These are phyloP conservation scores for Choristoneura rosaceana DNA, from an alignment of 2,888 invertebrate species.

Conservation along the genomic window DNA sequence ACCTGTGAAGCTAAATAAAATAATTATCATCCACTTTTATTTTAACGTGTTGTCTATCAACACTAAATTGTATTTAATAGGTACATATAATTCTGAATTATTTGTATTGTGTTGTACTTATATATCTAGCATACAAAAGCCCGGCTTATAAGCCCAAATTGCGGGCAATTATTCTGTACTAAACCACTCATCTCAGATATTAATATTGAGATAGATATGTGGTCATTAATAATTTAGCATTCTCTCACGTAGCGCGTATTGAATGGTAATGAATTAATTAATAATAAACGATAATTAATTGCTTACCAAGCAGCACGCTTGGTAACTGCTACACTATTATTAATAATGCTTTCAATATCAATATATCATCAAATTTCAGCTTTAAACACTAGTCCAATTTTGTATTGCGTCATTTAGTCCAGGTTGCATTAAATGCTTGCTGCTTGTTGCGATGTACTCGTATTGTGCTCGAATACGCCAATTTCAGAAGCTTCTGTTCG, in stretches of 20 bases:
- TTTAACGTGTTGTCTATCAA: too few relatives aligned
- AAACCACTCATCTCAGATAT: constrained; percentile 9
- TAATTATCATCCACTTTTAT: too few relatives aligned
- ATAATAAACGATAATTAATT: constrained; percentile 27
- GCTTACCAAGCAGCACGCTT: constrained; percentile 19
- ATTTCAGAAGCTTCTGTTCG: neutral
- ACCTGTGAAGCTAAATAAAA: too few relatives aligned
- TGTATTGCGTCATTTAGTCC: neutral
- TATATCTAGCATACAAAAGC: neutral
- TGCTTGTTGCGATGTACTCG: constrained; percentile 2
- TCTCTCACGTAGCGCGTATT: constrained; percentile 13
- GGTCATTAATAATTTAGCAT: constrained; percentile 20
- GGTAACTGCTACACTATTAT: constrained; percentile 13
- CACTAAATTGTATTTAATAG: too few relatives aligned
- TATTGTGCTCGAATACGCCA: neutral
- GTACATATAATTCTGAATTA: too few relatives aligned
- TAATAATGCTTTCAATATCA: constrained; percentile 14
- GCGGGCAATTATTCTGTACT: neutral
- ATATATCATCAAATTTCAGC: neutral
- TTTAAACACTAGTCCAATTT: neutral
- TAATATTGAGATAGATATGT: constrained; percentile 24
- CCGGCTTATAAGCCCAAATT: neutral
- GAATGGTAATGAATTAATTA: constrained; percentile 30
- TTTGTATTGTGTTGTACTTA: neutral
- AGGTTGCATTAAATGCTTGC: neutral